Percentiles rank a stretch among this genome's conserved stretches.
Evolutionary conservation across 2,113 vertebrate genomes (phyloP).

Genomic region (Halichoeres trimaculatus): DNA sequence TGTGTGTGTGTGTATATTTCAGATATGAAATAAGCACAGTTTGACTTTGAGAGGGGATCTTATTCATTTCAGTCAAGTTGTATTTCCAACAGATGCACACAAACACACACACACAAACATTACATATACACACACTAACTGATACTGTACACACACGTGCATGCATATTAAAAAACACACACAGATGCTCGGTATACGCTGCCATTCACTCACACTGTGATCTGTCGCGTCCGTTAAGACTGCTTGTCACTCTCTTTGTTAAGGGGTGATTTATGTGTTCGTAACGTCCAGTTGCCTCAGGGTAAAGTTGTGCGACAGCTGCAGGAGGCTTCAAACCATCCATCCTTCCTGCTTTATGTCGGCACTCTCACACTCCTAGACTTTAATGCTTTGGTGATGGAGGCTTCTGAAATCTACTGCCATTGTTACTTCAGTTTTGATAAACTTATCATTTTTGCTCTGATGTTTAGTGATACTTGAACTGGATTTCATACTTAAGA

Average conservation of each 20-base stretch:
- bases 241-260: constrained; percentile 78
- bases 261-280: constrained; percentile 76
- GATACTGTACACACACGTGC: not conserved
- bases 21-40: constrained; percentile 33
- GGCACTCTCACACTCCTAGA: constrained; percentile 8
- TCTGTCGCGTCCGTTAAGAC: constrained; percentile 59
- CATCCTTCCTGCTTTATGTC: constrained; percentile 20
- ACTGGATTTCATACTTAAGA: no score
- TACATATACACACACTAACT: not conserved
- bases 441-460: no score
- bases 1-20: constrained; percentile 25
- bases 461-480: no score
- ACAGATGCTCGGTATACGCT: constrained; percentile 52
- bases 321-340: constrained; percentile 58
- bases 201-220: constrained; percentile 45
- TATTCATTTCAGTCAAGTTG: constrained; percentile 28
- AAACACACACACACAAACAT: no score
- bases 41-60: constrained; percentile 39
- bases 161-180: constrained; percentile 31
- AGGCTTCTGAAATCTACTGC: not conserved
- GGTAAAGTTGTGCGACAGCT: constrained; percentile 70
- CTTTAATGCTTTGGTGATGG: not conserved
- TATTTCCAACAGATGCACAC: constrained; percentile 16
- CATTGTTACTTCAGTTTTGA: not conserved
- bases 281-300: constrained; percentile 57